A percentile compares a stretch with the other conserved stretches of the same genome.
These are phyloP conservation scores for Eunapius fragilis DNA, from an alignment of 37 sponge, comb jelly and placozoan genomes.

Conservation along the genomic window DNA sequence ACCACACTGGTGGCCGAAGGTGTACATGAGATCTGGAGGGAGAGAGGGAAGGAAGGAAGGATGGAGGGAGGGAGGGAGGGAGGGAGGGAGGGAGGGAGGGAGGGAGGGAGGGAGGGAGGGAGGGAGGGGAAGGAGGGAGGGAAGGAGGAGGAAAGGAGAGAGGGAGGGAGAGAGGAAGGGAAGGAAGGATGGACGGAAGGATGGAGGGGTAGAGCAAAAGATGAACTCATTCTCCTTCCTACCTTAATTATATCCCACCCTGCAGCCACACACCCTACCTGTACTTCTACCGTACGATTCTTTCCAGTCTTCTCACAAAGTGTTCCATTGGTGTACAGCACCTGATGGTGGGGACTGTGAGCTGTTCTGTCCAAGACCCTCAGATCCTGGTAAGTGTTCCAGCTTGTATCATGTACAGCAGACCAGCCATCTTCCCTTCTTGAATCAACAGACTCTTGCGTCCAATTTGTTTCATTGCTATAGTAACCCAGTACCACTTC, in stretches of 20 bases:
- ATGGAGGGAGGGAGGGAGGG: background rate
- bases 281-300: slow-evolving; percentile 40
- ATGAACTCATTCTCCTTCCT: no score
- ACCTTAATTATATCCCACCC: no score
- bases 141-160: no score
- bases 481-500: slow-evolving; percentile 48
- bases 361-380: background rate
- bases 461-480: slow-evolving; percentile 64
- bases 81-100: no score
- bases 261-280: slow-evolving; percentile 10
- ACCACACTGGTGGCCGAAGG: background rate
- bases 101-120: no score
- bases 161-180: no score
- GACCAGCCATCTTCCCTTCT: slow-evolving; percentile 5
- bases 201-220: no score
- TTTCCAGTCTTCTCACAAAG: slow-evolving; percentile 48
- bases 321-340: slow-evolving; percentile 52
- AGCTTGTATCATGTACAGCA: no score
- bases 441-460: slow-evolving; percentile 12
- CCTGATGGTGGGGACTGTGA: slow-evolving; percentile 15
- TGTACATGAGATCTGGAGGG: background rate
- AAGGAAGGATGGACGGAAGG: no score
- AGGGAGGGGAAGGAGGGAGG: no score
- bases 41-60: no score
- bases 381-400: background rate